Conservation (phyloP, 1,140 invertebrate species). For the Anagrus nilaparvatae region DNA sequence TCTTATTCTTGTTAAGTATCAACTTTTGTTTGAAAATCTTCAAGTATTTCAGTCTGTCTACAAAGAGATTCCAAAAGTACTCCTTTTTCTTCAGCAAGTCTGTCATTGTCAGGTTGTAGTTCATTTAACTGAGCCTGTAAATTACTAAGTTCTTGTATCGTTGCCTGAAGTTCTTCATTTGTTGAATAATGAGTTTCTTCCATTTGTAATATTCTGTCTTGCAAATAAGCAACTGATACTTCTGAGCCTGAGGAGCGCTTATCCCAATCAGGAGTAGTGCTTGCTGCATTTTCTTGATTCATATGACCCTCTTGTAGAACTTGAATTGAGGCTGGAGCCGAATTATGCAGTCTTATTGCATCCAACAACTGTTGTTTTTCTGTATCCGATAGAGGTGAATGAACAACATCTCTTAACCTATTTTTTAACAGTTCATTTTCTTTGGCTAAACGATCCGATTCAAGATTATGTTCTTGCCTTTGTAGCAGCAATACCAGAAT, state of each 20-base stretch:
- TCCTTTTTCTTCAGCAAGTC: conserved; percentile 76
- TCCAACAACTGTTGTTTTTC: conserved; percentile 68
- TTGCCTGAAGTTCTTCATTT: conserved; percentile 92
- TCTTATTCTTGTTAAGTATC: conserved; percentile 66
- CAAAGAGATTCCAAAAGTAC: conserved; percentile 84
- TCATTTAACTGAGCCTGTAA: conserved; percentile 69
- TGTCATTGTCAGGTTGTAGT: conserved; percentile 77
- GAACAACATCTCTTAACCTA: conserved; percentile 62
- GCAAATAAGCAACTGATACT: conserved; percentile 82
- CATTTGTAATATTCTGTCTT: conserved; percentile 80
- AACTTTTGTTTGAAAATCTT: conserved; percentile 66
- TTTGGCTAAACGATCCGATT: conserved; percentile 56
- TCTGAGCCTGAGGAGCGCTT: conserved; percentile 78
- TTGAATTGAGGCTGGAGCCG: conserved; percentile 53
- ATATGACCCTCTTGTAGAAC: conserved; percentile 39
- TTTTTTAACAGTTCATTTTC: conserved; percentile 65
- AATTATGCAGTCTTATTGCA: conserved; percentile 53
- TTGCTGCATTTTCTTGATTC: conserved; percentile 49
- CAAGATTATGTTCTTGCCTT: conserved; percentile 52
- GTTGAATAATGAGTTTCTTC: conserved; percentile 59
- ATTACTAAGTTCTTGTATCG: conserved; percentile 83
- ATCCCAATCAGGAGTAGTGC: conserved; percentile 73
- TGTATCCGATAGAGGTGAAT: conserved; percentile 70
- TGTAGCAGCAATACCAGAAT: no score
- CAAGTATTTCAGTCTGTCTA: conserved; percentile 81